Evolutionary conservation across 2,113 vertebrate genomes (phyloP), one percentile per base, ranked within the genome.

Genomic region (Neotoma lepida): DNA sequence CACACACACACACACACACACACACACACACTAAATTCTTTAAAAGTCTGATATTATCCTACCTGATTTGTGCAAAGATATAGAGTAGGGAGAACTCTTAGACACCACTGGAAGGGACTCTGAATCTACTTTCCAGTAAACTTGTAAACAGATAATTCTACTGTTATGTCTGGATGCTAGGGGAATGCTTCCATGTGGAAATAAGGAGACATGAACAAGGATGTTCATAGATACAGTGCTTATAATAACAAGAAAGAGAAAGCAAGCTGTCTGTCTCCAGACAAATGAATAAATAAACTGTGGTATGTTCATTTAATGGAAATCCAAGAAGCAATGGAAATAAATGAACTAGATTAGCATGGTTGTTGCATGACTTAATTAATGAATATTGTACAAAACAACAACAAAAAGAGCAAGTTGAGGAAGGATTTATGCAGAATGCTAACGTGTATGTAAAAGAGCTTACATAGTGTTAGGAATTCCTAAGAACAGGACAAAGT

Each of bases 201-300:
- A 91, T n/a, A 39, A 78, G 51, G 82, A 64, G n/a, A 24, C 9
- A 0, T 4, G 6, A 66, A 20, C 63, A 70, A 39, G 78, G 70
- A 63, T 80, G 28, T 15, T 86, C 68, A 17, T 2, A 82, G 68
- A 39, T 7, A 12, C 10, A 9, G 84, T 81, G 35, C 84, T 95
- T 89, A n/a, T 77, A 84, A 91, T 13, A 70, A 63, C 20, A 58
- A 81, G 63, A 64, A n/a, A 77, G 46, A 70, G 66, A 51, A 73
- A 81, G 33, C 18, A 46, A 64, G n/a, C 71, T 63, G 14, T 39
- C 46, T 51, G 61, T 86, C 91, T 89, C 28, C 54, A 35, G 61
- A 78, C 74, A 64, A 86, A 58, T 22, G 5, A 26, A 70, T 84
- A 88, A 93, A 64, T 84, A 88, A 91, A 86, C 81, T 44, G 66